Base-by-base conservation (phyloP, 2,888 invertebrate genomes). In the Scaptodrosophila latifasciaeformis region DNA sequence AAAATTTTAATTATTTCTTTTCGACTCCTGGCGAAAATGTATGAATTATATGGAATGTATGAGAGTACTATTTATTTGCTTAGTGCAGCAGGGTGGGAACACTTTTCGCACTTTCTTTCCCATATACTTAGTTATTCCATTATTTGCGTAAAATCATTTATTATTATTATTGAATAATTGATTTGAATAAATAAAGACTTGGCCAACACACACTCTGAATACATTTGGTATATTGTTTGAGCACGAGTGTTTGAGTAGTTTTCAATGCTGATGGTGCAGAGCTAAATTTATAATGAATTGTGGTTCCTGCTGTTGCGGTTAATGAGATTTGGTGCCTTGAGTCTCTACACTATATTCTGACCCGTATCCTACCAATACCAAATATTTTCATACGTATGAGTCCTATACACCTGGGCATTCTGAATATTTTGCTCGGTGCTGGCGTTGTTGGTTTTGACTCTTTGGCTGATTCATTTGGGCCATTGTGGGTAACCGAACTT, bases 81-180 rank as follows among this genome's bases (percentile, higher is more conserved):
- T 27, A 27, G 27, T 27, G 27, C 27, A n/a, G n/a, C n/a, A n/a
- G n/a, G n/a, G n/a, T 27, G 27, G 5, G 9, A 27, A 9, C 9
- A 27, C 27, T 6, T 40, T 40, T 40, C 19, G 17, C 37, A 37
- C 37, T 24, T 24, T 29, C 31, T 46, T 27, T 13, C 55, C 35
- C 18, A 61, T 50, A 66, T 53, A 54, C 67, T 56, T 59, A 54
- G 52, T 54, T 59, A 58, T 62, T 67, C 67, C 59, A 70, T 65
- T 62, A 55, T 45, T 57, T 58, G 53, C 58, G 37, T 59, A 52
- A 62, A 62, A 70, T 59, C 75, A 70, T 75, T 69, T 62, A 75
- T 68, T 69, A 65, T n/a, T n/a, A n/a, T 69, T 74, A 74, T 70
- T 75, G 62, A 75, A 75, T 74, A 74, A 74, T 76, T 63, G n/a